Base-by-base conservation (phyloP, 92 coral and sea anemone genomes). In the Meandrina meandrites region DNA sequence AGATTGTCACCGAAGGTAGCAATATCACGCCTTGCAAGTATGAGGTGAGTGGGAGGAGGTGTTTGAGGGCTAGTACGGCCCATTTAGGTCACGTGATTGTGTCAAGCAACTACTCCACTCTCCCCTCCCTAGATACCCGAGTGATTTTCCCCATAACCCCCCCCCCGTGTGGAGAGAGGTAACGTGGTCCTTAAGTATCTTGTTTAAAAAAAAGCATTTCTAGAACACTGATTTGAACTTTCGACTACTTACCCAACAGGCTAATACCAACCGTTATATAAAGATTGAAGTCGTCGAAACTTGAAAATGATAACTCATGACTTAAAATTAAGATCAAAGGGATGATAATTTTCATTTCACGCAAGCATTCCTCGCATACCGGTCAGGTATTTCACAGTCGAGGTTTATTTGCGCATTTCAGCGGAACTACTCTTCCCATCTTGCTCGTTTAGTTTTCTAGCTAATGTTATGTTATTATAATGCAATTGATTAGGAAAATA, bases 1-100 rank as follows among this genome's bases (percentile, higher is more conserved):
- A 89, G 92, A 71, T 80, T 89, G 75, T 92, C 90, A 84, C 47
- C 76, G 16, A 77, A 47, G 75, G 70, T 45, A 64, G 77, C 81
- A 5, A 42, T 89, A 58, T 92, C 94, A 18, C 54, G 94, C 13
- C 21, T 92, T 14, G 34, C 86, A 47, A 69, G 93, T 8, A 22
- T 92, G 37, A 82, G 92, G 91, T 90, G 31, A 57, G 68, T 81
- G 74, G 9, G 2, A 13, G 31, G 19, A 79, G 37, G 30, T 48
- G 12, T 9, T 73, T 36, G 42, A 22, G 18, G 7, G 64, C 24
- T 24, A 19, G 64, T 57, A 3, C 8, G 48, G 48, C 48, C 8
- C 48, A 3, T 45, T 45, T 4, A 8, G 48, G 48, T 45, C 5
- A 8, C 48, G 4, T 45, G 4, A 48, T 48, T 8, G 53, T 48